Percentiles rank a stretch among this genome's conserved stretches.
Evolutionary conservation across 2,888 invertebrate species (phyloP).

Genomic region (Nebria brevicollis): DNA sequence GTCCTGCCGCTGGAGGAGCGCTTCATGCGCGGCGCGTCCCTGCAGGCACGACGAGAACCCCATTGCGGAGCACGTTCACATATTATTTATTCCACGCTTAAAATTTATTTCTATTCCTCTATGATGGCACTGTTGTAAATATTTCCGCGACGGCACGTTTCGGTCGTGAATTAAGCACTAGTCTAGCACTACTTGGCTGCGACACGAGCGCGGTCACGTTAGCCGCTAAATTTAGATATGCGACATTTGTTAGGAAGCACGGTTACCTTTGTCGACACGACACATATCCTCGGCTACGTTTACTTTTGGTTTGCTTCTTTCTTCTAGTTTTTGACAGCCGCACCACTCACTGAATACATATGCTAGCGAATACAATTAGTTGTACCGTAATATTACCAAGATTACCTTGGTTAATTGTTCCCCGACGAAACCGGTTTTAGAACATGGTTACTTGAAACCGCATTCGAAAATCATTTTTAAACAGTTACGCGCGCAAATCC

Average conservation of each 20-base stretch:
- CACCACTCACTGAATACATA: too few species aligned
- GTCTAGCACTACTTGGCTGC: background rate
- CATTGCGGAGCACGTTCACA: conserved; percentile 64
- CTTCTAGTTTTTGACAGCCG: background rate
- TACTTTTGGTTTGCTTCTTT: background rate
- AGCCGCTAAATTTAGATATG: conserved; percentile 16
- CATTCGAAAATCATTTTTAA: too few species aligned
- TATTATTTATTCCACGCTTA: background rate
- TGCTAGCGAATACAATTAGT: too few species aligned
- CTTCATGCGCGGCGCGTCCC: conserved; percentile 91
- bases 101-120: background rate
- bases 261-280: background rate
- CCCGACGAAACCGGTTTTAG: too few species aligned
- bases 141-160: background rate
- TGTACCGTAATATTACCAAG: too few species aligned
- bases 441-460: too few species aligned
- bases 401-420: too few species aligned
- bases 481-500: too few species aligned
- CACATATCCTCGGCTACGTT: background rate
- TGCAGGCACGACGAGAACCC: conserved; percentile 89
- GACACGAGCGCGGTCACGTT: background rate
- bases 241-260: conserved; percentile 12
- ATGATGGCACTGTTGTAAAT: background rate
- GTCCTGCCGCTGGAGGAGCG: conserved; percentile 88
- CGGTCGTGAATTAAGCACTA: background rate